These are phyloP conservation scores for Sebastes matsubarae DNA, from an alignment of 2,797 vertebrate genomes.

Conservation along the genomic window DNA sequence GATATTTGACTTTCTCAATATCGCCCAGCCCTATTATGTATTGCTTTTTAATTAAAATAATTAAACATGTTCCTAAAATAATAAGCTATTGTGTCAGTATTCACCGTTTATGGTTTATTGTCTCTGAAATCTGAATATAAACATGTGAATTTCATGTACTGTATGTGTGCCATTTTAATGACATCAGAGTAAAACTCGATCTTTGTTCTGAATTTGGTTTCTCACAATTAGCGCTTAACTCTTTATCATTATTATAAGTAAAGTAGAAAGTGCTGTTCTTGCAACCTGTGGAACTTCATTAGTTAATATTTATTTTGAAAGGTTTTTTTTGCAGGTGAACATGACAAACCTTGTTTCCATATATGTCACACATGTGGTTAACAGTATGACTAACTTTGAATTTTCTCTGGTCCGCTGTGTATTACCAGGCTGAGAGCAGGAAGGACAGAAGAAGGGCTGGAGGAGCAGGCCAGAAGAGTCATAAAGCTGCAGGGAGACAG, in stretches of 20 bases:
- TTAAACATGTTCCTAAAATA: no score
- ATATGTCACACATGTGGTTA: background rate
- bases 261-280: no score
- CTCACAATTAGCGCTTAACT: background rate
- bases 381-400: background rate
- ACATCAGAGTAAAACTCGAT: background rate
- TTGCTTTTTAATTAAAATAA: no score
- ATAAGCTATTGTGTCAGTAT: no score
- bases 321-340: background rate
- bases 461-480: conserved; percentile 79
- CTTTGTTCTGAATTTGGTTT: background rate
- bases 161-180: background rate
- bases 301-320: background rate
- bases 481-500: conserved; percentile 71
- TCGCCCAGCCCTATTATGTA: no score
- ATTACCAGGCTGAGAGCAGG: conserved; percentile 84
- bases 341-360: background rate
- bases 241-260: background rate
- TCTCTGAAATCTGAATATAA: background rate
- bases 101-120: no score
- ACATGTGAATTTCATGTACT: background rate
- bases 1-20: no score
- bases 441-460: conserved; percentile 78
- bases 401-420: background rate
- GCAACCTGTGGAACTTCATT: no score